These are phyloP conservation scores for Rutpela maculata DNA, from an alignment of 2,888 invertebrate genomes.

Conservation along the genomic window DNA sequence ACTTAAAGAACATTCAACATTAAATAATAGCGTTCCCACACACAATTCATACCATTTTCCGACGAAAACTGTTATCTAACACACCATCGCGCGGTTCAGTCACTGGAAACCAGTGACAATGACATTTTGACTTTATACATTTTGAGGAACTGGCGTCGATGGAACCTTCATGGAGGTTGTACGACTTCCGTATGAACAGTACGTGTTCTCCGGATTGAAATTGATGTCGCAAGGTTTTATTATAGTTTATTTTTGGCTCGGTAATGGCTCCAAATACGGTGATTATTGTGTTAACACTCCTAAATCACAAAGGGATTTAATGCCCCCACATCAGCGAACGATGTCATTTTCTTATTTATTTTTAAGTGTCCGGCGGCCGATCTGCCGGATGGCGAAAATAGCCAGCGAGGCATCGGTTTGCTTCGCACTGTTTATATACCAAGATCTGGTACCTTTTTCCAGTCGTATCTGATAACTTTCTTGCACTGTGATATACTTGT, in stretches of 20 bases:
- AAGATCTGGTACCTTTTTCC: too few species aligned
- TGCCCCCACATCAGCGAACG: neutral
- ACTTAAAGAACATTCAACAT: neutral
- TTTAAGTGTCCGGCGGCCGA: neutral
- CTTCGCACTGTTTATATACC: too few species aligned
- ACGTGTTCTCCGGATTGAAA: neutral
- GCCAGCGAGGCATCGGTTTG: neutral
- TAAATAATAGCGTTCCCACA: too few species aligned
- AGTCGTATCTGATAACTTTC: too few species aligned
- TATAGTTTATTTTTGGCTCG: conserved; percentile 21
- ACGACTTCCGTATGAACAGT: conserved; percentile 2
- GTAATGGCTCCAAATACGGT: conserved; percentile 9
- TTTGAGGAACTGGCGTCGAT: neutral
- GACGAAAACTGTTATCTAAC: neutral
- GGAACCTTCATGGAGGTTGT: neutral
- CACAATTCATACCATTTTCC: neutral
- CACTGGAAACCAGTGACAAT: neutral
- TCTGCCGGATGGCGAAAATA: neutral
- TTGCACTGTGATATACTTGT: too few species aligned
- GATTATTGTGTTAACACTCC: conserved; percentile 11
- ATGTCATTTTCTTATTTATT: conserved; percentile 2
- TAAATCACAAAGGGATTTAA: conserved; percentile 7
- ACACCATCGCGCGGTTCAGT: neutral
- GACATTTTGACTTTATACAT: conserved; percentile 12
- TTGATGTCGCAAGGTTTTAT: conserved; percentile 8